Conservation (phyloP, 1,140 invertebrate genomes). For the Brachionus rotundiformis region DNA sequence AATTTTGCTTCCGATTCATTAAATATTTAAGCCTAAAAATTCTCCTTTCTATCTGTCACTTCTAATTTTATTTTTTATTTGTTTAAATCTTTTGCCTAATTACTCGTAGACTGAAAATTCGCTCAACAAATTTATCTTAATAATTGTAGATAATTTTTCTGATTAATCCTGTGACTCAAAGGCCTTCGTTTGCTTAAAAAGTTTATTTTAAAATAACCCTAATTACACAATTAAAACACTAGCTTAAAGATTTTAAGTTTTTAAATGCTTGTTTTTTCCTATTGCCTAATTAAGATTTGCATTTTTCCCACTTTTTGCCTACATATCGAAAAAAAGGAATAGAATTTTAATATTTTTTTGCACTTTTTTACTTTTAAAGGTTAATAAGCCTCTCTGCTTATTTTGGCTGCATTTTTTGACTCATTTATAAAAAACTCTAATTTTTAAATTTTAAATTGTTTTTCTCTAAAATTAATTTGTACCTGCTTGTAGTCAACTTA, state of each 20-base stretch:
- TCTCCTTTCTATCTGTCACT: background rate
- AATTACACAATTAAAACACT: background rate
- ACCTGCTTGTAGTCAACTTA: no score
- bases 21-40: background rate
- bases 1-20: background rate
- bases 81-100: background rate
- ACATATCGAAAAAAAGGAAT: no score
- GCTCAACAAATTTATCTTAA: background rate
- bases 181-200: background rate
- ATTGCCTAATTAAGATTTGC: no score
- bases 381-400: no score
- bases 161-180: background rate
- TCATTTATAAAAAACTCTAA: no score
- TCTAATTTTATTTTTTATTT: background rate
- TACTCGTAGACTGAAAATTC: background rate
- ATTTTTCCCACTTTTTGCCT: no score
- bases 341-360: no score
- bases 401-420: no score
- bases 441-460: no score
- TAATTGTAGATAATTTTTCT: background rate
- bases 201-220: background rate
- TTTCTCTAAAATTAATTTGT: no score
- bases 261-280: background rate
- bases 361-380: no score
- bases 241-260: background rate